Conservation (phyloP, 2,113 vertebrate species). For the Nibea coibor region DNA sequence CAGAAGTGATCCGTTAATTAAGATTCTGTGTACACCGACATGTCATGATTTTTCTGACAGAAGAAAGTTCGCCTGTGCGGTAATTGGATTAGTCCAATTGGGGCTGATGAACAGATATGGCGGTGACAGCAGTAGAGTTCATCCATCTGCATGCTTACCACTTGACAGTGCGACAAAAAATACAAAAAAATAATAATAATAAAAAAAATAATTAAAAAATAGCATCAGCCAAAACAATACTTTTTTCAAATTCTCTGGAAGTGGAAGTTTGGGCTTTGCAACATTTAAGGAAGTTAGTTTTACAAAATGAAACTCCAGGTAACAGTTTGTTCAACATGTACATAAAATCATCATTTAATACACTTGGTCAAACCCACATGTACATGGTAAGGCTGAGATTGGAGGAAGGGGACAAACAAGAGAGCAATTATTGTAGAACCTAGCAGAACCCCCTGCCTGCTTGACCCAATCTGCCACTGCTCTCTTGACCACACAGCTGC, state of each 20-base stretch:
- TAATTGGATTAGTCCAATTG: constrained; percentile 74
- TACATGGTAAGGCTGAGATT: constrained; percentile 32
- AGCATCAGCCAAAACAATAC: constrained; percentile 32
- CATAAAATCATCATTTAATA: constrained; percentile 60
- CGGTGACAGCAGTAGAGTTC: constrained; percentile 68
- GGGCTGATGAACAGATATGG: constrained; percentile 71
- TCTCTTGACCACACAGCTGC: constrained; percentile 74
- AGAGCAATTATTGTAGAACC: constrained; percentile 43
- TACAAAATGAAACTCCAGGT: constrained; percentile 57
- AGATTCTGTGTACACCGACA: constrained; percentile 68
- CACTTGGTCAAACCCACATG: constrained; percentile 50
- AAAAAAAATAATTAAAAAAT: constrained; percentile 5
- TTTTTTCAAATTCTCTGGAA: constrained; percentile 32
- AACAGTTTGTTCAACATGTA: constrained; percentile 71
- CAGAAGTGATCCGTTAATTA: constrained; percentile 69
- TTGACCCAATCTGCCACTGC: constrained; percentile 67
- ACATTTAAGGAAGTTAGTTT: constrained; percentile 53
- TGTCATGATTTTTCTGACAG: constrained; percentile 76
- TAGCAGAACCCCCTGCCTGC: constrained; percentile 61
- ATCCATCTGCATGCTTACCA: constrained; percentile 71
- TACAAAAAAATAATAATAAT: background rate
- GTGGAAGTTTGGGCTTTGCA: constrained; percentile 41
- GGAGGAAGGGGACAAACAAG: constrained; percentile 45
- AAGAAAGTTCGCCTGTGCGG: constrained; percentile 73
- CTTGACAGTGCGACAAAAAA: constrained; percentile 52